Percentiles rank a stretch among this genome's conserved stretches.
Conservation (phyloP, 2,113 vertebrate species). For the Monarcha castaneiventris region DNA sequence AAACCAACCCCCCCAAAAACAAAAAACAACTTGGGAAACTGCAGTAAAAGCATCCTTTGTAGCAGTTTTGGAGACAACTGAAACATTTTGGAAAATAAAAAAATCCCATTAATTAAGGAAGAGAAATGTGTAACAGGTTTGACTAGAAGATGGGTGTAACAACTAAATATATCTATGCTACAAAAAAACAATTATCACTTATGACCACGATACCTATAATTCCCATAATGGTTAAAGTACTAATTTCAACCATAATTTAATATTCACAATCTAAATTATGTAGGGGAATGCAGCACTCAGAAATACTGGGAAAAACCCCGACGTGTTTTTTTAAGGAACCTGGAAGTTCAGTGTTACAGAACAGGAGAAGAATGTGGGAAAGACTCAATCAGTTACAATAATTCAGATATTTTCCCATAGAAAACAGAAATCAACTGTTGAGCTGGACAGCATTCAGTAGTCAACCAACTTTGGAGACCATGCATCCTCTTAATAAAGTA, state of each 20-base stretch:
- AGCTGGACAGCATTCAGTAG: neutral
- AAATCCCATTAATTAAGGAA: neutral
- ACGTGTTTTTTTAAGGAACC: neutral
- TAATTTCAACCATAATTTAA: neutral
- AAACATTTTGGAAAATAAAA: neutral
- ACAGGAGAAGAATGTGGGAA: neutral
- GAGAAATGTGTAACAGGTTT: neutral
- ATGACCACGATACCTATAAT: neutral
- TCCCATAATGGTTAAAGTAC: neutral
- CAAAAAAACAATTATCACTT: neutral
- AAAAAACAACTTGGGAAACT: neutral
- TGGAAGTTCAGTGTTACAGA: neutral
- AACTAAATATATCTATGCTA: neutral
- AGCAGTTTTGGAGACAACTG: neutral
- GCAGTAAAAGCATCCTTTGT: neutral
- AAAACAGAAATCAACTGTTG: neutral
- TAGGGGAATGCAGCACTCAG: neutral
- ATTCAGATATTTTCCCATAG: neutral
- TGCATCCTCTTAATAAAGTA: neutral
- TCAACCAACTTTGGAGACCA: neutral
- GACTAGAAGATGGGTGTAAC: neutral
- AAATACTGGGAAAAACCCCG: neutral
- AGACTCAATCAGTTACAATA: neutral
- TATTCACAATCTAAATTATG: neutral
- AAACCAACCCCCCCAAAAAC: too few species aligned